phyloP scores from a whole-genome alignment of 2,113 vertebrate genomes.

The Salvelinus namaycush region DNA sequence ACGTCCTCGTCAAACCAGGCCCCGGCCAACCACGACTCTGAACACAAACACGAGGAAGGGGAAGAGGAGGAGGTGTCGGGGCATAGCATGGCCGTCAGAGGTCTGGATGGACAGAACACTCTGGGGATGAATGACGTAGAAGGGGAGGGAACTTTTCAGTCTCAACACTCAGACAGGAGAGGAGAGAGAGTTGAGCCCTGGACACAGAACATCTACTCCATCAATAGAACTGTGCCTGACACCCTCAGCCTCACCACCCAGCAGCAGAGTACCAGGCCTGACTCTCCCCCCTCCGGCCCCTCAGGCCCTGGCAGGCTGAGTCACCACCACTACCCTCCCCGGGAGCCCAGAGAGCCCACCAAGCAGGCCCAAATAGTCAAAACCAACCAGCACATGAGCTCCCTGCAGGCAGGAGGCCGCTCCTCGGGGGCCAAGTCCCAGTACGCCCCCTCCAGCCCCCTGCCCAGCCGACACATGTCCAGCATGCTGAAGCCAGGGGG shows the following conservation, averaged over 20 bases:
- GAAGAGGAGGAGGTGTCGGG: conserved; percentile 55
- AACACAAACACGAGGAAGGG: conserved; percentile 76
- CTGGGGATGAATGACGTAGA: conserved; percentile 33
- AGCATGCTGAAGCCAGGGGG: conserved; percentile 63
- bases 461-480: conserved; percentile 74
- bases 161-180: conserved; percentile 47
- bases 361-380: conserved; percentile 97
- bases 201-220: conserved; percentile 64
- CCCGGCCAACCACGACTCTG: conserved; percentile 71
- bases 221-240: conserved; percentile 74
- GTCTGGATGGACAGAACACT: conserved; percentile 43
- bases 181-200: conserved; percentile 65
- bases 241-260: conserved; percentile 57
- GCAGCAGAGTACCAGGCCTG: conserved; percentile 57
- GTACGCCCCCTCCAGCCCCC: conserved; percentile 82
- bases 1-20: conserved; percentile 60
- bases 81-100: conserved; percentile 61
- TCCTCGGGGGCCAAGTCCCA: conserved; percentile 61
- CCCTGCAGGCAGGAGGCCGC: conserved; percentile 68
- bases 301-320: conserved; percentile 68
- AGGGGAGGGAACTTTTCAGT: not conserved
- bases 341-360: conserved; percentile 77
- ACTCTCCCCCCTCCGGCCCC: conserved; percentile 66
- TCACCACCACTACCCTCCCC: conserved; percentile 60
- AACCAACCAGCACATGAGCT: conserved; percentile 89